phyloP scores from a whole-genome alignment of 2,113 vertebrate genomes.

The Platysternon megacephalum region DNA sequence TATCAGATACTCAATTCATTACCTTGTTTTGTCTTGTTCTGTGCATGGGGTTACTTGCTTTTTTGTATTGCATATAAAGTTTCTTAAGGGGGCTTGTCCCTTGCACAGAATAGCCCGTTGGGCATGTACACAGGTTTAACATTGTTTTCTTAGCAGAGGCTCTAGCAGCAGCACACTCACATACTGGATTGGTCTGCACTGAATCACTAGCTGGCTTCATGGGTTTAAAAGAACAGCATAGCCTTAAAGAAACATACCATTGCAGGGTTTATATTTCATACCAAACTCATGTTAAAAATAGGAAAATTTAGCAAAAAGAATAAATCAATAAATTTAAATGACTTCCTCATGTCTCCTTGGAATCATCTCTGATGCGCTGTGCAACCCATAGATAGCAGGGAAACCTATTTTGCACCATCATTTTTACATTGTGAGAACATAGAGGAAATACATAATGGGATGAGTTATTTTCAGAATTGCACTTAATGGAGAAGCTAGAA shows the following conservation, averaged over 20 bases:
- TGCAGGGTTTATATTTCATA: not conserved
- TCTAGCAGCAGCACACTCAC: not conserved
- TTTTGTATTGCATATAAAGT: not conserved
- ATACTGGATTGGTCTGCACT: not conserved
- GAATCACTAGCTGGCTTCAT: not conserved
- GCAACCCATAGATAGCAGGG: not conserved
- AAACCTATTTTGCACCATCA: not conserved
- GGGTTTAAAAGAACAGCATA: not conserved
- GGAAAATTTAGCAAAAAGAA: not conserved
- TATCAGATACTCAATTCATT: not conserved
- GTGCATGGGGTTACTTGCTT: not conserved
- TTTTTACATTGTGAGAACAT: not conserved
- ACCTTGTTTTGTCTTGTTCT: accelerated
- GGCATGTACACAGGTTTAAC: not conserved
- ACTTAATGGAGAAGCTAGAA: not conserved
- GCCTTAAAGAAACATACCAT: not conserved
- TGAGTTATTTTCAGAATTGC: not conserved
- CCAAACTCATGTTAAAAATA: not conserved
- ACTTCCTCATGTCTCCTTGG: not conserved
- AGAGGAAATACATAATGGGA: not conserved
- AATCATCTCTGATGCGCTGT: not conserved
- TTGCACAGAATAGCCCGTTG: not conserved
- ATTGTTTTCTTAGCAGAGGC: not conserved
- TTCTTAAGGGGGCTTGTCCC: not conserved
- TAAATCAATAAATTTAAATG: not conserved